Conservation (phyloP, 2,797 vertebrate species). For the Schizothorax lantsangensis region DNA sequence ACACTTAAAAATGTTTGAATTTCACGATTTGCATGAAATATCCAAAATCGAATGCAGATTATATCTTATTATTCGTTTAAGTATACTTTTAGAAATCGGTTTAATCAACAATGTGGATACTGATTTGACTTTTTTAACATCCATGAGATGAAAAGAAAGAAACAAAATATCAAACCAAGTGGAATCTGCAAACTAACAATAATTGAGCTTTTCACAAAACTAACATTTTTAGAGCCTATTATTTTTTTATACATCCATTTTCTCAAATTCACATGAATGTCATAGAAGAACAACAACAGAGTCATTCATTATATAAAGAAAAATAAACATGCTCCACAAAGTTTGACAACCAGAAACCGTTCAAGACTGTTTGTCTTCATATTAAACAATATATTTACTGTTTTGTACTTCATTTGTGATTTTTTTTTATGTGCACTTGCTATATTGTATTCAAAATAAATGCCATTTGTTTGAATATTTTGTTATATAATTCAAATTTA, state of each 20-base stretch:
- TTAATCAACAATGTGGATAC: neutral
- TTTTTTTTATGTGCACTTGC: neutral
- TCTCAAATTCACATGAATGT: neutral
- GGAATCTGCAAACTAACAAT: neutral
- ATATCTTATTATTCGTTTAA: neutral
- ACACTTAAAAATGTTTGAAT: neutral
- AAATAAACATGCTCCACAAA: neutral
- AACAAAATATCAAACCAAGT: neutral
- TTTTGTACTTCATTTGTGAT: neutral
- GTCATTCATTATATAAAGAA: neutral
- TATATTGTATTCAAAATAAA: neutral
- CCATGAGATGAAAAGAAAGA: neutral
- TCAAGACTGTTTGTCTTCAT: neutral
- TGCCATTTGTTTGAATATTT: neutral
- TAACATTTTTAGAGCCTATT: too few species aligned
- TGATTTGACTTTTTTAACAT: neutral
- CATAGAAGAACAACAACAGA: neutral
- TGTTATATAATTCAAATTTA: neutral
- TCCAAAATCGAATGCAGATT: neutral
- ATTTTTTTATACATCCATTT: neutral
- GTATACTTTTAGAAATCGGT: neutral
- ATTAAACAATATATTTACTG: neutral
- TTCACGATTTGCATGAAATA: too few species aligned
- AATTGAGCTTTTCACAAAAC: neutral
- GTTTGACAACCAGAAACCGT: neutral